phyloP scores from a whole-genome alignment of 1,140 invertebrate species.

The Drosophila triauraria region DNA sequence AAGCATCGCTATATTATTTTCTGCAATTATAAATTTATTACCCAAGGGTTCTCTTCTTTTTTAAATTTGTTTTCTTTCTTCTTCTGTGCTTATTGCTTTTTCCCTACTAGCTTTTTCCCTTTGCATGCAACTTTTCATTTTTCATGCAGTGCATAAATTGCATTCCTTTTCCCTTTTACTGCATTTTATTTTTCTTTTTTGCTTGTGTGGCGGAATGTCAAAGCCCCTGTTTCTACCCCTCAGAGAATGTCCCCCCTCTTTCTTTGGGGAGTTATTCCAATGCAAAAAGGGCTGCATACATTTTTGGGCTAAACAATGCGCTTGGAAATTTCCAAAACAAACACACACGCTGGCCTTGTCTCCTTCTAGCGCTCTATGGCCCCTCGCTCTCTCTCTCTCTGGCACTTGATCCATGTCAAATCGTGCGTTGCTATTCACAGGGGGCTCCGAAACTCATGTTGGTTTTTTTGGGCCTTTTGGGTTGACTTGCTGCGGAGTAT shows the following conservation, averaged over 20 bases:
- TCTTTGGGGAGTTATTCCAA: constrained; percentile 14
- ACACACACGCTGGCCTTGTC: constrained; percentile 40
- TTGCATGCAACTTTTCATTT: constrained; percentile 66
- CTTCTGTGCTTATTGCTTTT: neutral
- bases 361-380: neutral
- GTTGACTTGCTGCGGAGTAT: constrained; percentile 5
- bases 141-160: constrained; percentile 64
- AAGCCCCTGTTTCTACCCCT: constrained; percentile 22
- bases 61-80: neutral
- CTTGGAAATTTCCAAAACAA: constrained; percentile 72
- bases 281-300: constrained; percentile 46
- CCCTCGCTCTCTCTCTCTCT: neutral
- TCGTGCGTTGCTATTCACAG: constrained; percentile 47
- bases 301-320: constrained; percentile 68
- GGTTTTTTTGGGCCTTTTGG: constrained; percentile 17
- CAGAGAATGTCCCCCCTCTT: neutral
- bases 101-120: neutral
- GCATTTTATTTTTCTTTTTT: constrained; percentile 17
- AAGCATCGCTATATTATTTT: no score
- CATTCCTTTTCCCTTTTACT: constrained; percentile 51
- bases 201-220: constrained; percentile 58
- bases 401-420: constrained; percentile 43
- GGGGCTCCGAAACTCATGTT: constrained; percentile 18
- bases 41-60: neutral
- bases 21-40: neutral